Conservation (phyloP, 2,113 vertebrate genomes). For the Rafetus swinhoei region DNA sequence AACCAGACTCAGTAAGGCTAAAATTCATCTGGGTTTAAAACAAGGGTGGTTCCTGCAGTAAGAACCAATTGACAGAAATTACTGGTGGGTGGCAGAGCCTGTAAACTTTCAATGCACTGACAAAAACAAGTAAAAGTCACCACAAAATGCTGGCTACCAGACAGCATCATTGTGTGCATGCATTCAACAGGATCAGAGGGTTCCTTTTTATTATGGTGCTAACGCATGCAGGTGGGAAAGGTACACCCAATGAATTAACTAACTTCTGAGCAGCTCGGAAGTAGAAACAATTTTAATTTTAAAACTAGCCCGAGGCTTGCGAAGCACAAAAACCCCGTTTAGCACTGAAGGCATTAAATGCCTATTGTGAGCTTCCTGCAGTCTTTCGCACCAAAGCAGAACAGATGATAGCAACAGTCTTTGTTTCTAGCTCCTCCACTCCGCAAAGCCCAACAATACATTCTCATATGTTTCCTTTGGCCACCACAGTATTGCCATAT, state of each 20-base stretch:
- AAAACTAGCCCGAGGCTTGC: conserved; percentile 10
- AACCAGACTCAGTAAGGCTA: neutral
- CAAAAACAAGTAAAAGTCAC: conserved; percentile 19
- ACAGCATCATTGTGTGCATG: neutral
- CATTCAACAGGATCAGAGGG: neutral
- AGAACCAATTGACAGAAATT: conserved; percentile 38
- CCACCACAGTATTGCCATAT: neutral
- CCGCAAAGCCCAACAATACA: neutral
- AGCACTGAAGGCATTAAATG: conserved; percentile 44
- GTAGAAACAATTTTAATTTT: conserved; percentile 37
- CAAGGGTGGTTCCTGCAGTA: conserved; percentile 35
- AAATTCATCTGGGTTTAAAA: conserved; percentile 33
- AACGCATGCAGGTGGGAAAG: neutral
- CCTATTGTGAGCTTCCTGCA: conserved; percentile 9
- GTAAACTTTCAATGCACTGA: conserved; percentile 3
- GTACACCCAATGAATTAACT: conserved; percentile 53
- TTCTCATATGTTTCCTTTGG: neutral
- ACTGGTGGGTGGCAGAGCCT: conserved; percentile 11
- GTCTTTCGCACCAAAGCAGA: neutral
- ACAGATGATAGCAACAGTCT: neutral
- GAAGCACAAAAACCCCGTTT: conserved; percentile 24
- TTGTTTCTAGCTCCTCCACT: neutral
- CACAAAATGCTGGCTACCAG: neutral
- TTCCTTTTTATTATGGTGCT: neutral
- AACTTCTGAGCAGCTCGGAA: neutral